Base-by-base conservation (phyloP, 2,888 invertebrate species). In the Melinaea menophilus region DNA sequence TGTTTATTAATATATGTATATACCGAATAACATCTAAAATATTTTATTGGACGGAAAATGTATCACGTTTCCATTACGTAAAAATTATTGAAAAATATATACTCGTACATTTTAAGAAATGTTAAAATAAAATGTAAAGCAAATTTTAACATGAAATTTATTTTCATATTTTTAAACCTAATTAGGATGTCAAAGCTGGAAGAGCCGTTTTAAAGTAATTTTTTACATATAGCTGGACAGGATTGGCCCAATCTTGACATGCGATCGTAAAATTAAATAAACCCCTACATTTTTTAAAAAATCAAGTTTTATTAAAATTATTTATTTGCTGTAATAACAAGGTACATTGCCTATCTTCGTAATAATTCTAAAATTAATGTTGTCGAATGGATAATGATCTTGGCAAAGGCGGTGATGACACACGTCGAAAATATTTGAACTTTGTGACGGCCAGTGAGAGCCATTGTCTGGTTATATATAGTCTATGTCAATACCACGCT, bases 341-440 rank as follows among this genome's bases (percentile, higher is more conserved):
- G 51, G 4, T 45, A 45, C 54, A 5, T 54, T 59, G 33, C 58
- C 56, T n/a, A 54, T 55, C 60, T 69, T 62, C 66, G 41, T 66
- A 69, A 57, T 51, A 57, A 56, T 51, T 61, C 60, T 41, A 55
- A 64, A 63, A 69, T 61, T 62, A 69, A 63, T 63, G 65, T 63
- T 66, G 69, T 67, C 68, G 69, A 63, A 65, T 61, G 62, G 69
- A 66, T 71, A 70, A 70, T 65, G 67, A 70, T 69, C 69, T 76
- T 76, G 76, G 75, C 76, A 75, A 64, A 60, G 35, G 35, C 9
- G 31, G 7, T 41, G 48, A 60, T 73, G 71, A 75, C 59, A 73
- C 72, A 74, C 51, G 45, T 60, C 41, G 13, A 58, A 69, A 71
- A 68, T 71, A 69, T 67, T 64, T 55, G 45, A 31, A 47, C 37